Evolutionary conservation across 2,113 vertebrate species (phyloP), one percentile per base, ranked within the genome.

Genomic region (Desmodus rotundus): DNA sequence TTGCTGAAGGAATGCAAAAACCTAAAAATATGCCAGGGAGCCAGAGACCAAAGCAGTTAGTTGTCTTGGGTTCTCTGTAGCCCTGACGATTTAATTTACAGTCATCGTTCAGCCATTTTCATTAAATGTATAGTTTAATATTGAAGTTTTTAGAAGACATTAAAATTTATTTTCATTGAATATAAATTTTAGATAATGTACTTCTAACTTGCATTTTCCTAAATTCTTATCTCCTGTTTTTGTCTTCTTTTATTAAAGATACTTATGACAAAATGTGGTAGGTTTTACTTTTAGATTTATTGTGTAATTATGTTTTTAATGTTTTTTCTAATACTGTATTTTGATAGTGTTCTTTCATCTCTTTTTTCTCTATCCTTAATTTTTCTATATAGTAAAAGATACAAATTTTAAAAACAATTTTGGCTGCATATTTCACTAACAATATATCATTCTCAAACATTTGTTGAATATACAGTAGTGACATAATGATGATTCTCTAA

Each of bases 301-400:
- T 87, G 90, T 83, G 4, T 50, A 78, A 78, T 63, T 85, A 41
- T 13, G 22, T 67, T 80, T 94, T 76, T 45, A 72, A 65, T 31
- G 12, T 63, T 63, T 63, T 28, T 63, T 63, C 28, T 63, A 63
- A 63, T 31, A 63, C 0, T 14, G 13, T 88, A 68, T 13, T 50
- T 91, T 43, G 41, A 19, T 83, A 61, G 31, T 90, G 4, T 87
- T 52, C 36, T 38, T 28, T 91, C 33, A 76, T 67, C 89, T 95
- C 17, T 77, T 20, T 93, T 91, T 89, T 77, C 47, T 92, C 8
- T 7, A 20, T 43, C 16, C 38, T 91, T 72, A 89, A 76, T 54
- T 95, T 96, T 94, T 95, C 38, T 28, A 89, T 67, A 43, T 31
- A 33, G 4, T 91, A 86, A 94, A 80, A 86, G 43, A 38, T 1